Evolutionary conservation across 1,140 invertebrate species (phyloP).

Genomic region (Tribolium castaneum): DNA sequence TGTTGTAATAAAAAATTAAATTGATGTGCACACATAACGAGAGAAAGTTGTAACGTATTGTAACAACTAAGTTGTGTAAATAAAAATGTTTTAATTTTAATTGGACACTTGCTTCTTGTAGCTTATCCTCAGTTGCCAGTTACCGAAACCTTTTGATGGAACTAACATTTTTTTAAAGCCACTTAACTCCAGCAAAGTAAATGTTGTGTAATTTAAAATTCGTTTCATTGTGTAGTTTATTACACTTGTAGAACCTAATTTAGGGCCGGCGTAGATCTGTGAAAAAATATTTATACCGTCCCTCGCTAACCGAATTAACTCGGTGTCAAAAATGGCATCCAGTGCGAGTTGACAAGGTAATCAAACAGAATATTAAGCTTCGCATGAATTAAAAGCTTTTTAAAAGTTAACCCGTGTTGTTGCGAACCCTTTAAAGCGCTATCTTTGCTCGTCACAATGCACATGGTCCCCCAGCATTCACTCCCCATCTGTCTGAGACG

Average conservation of each 20-base stretch:
- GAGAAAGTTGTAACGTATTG: not conserved
- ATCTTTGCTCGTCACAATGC: not conserved
- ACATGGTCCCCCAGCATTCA: conserved; percentile 13
- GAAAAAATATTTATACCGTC: conserved; percentile 12
- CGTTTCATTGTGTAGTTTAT: not conserved
- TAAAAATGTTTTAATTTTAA: not conserved
- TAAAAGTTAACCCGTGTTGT: conserved; percentile 26
- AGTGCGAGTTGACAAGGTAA: conserved; percentile 15
- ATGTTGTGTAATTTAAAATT: too few species aligned
- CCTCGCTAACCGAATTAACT: conserved; percentile 22
- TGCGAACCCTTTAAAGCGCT: conserved; percentile 25
- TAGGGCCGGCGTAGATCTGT: not conserved
- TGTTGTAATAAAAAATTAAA: not conserved
- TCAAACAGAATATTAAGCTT: conserved; percentile 32
- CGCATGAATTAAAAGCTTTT: conserved; percentile 32
- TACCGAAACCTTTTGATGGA: not conserved
- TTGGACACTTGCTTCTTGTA: not conserved
- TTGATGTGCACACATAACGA: not conserved
- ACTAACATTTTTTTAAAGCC: not conserved
- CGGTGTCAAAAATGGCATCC: conserved; percentile 17
- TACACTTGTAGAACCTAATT: conserved; percentile 7
- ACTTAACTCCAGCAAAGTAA: not conserved
- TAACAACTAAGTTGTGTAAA: not conserved
- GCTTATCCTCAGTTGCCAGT: too few species aligned
- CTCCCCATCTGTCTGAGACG: conserved; percentile 23